phyloP scores from a whole-genome alignment of 2,797 vertebrate genomes.

The Catharus ustulatus region DNA sequence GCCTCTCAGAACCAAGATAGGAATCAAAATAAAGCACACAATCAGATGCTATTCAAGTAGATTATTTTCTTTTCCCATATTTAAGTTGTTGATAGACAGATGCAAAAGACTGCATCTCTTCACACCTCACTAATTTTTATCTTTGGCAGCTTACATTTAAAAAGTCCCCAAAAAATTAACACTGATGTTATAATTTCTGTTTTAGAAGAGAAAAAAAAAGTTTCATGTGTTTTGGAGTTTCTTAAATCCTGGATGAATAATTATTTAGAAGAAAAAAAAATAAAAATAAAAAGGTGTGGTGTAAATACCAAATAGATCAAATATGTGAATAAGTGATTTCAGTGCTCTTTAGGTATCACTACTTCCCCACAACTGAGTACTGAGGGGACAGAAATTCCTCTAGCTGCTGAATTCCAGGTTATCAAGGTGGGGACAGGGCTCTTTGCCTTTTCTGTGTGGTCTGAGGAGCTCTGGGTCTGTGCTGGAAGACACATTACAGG shows the following conservation, averaged over 20 bases:
- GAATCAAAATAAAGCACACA: slow-evolving; percentile 48
- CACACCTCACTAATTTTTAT: slow-evolving; percentile 57
- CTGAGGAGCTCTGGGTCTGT: background rate
- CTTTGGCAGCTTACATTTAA: slow-evolving; percentile 20
- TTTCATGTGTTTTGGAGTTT: background rate
- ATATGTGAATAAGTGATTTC: background rate
- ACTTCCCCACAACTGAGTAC: background rate
- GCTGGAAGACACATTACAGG: slow-evolving; percentile 10
- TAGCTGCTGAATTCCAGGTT: slow-evolving; percentile 62
- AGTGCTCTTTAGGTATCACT: background rate
- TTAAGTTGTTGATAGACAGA: slow-evolving; percentile 61
- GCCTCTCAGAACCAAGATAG: slow-evolving; percentile 35
- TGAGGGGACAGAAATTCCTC: slow-evolving; percentile 10
- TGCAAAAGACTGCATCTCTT: slow-evolving; percentile 9
- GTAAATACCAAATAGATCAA: background rate
- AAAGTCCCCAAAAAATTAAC: slow-evolving; percentile 18
- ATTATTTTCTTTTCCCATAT: slow-evolving; percentile 50
- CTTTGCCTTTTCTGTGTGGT: background rate
- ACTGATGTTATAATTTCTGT: background rate
- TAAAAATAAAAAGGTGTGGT: too few relatives aligned
- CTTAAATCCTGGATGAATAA: background rate
- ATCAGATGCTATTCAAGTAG: slow-evolving; percentile 59
- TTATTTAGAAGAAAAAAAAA: background rate
- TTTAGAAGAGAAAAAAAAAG: rapidly evolving
- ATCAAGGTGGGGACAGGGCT: background rate